A percentile compares a stretch with the other conserved stretches of the same genome.
Conservation (phyloP, 23 tunicate species). For the Oikopleura dioica region DNA sequence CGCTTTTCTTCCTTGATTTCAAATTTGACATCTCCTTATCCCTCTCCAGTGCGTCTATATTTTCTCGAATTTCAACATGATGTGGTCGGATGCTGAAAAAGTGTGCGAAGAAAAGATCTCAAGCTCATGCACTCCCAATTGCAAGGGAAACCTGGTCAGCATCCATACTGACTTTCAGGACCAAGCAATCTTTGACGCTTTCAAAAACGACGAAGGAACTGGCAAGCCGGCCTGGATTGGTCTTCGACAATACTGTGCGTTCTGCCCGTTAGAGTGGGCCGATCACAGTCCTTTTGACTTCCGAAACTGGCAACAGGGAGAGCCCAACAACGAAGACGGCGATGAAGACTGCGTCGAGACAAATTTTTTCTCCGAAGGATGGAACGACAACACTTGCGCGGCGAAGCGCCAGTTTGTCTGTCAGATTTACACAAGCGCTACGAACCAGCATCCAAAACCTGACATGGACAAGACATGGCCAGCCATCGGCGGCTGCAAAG, state of each 20-base stretch:
- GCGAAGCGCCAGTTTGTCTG: neutral
- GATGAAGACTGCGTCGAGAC: neutral
- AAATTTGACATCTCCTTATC: too few species aligned
- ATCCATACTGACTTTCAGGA: neutral
- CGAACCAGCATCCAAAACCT: neutral
- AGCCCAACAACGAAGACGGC: neutral
- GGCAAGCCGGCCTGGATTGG: conserved; percentile 5
- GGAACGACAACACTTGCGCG: conserved; percentile 10
- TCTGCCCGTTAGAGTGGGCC: neutral
- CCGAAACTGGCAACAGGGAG: neutral
- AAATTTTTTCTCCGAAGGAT: neutral
- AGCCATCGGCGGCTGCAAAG: neutral
- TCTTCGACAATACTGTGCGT: neutral
- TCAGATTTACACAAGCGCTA: neutral
- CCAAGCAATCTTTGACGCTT: neutral
- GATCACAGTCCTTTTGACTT: neutral
- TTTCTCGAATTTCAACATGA: neutral
- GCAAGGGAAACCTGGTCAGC: neutral
- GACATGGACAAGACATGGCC: neutral
- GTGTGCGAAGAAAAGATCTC: neutral
- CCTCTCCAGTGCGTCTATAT: too few species aligned
- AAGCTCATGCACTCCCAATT: neutral
- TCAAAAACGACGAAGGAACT: neutral
- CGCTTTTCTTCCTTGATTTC: too few species aligned
- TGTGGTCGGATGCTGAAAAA: neutral